Conservation (phyloP, 2,797 vertebrate genomes). For the Halcyon chelicuti region DNA sequence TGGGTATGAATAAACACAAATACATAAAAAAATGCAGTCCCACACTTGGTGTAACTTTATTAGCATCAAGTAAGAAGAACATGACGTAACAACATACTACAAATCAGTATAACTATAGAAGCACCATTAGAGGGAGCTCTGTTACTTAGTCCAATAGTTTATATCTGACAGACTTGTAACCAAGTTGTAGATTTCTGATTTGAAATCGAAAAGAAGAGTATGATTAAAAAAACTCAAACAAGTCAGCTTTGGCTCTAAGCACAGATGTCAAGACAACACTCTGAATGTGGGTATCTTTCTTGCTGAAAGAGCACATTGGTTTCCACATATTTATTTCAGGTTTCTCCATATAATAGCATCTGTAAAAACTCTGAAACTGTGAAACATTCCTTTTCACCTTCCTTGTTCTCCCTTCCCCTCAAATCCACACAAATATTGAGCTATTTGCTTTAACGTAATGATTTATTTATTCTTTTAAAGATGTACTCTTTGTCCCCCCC, state of each 20-base stretch:
- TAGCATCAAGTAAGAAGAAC: background rate
- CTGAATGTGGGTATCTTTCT: background rate
- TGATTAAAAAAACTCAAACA: background rate
- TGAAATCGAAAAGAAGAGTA: background rate
- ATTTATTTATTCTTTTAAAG: background rate
- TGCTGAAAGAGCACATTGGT: background rate
- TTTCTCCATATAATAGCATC: background rate
- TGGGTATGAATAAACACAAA: background rate
- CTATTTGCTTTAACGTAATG: background rate
- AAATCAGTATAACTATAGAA: background rate
- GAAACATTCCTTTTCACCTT: background rate
- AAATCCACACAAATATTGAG: background rate
- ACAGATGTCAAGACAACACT: background rate
- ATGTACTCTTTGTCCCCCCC: background rate
- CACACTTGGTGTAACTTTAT: background rate
- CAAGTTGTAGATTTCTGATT: background rate
- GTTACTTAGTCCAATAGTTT: constrained; percentile 48
- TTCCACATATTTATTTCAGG: background rate
- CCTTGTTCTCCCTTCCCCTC: background rate
- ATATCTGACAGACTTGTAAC: background rate
- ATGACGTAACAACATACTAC: too few relatives aligned
- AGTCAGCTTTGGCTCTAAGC: background rate
- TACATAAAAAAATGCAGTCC: background rate
- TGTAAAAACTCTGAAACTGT: background rate
- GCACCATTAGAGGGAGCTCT: constrained; percentile 69